phyloP scores from a whole-genome alignment of 2,888 invertebrate species.

The Scotopteryx bipunctaria region DNA sequence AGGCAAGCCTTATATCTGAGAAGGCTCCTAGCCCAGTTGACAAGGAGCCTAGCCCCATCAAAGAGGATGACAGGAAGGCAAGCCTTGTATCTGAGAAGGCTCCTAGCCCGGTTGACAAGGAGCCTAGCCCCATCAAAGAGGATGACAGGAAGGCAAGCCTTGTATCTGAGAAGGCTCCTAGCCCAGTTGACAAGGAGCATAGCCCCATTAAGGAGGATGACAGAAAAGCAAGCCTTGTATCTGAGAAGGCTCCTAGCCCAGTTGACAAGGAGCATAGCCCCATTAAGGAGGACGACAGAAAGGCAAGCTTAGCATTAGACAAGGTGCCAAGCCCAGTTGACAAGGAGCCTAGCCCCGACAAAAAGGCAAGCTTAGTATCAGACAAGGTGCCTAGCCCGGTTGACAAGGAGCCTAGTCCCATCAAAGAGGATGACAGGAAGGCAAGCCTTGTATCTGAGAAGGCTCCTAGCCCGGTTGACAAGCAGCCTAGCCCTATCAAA shows the following conservation, averaged over 20 bases:
- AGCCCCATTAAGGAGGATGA: not conserved
- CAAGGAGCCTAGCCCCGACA: conserved; percentile 16
- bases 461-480: conserved; percentile 6
- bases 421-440: conserved; percentile 4
- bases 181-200: conserved; percentile 7
- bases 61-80: conserved; percentile 4
- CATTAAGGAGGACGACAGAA: not conserved
- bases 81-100: not conserved
- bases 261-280: not conserved
- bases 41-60: conserved; percentile 11
- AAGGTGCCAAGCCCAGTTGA: conserved; percentile 2
- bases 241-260: not conserved
- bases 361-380: conserved; percentile 7
- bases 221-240: not conserved
- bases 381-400: conserved; percentile 16
- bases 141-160: conserved; percentile 6
- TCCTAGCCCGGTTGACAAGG: not conserved
- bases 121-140: not conserved
- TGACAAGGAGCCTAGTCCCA: not conserved
- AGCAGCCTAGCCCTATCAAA: conserved; percentile 1
- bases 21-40: conserved; percentile 4
- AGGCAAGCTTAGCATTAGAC: conserved; percentile 5
- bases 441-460: conserved; percentile 21
- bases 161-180: conserved; percentile 10
- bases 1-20: conserved; percentile 13